Conservation (phyloP, 2,113 vertebrate species). For the Callipepla californica region DNA sequence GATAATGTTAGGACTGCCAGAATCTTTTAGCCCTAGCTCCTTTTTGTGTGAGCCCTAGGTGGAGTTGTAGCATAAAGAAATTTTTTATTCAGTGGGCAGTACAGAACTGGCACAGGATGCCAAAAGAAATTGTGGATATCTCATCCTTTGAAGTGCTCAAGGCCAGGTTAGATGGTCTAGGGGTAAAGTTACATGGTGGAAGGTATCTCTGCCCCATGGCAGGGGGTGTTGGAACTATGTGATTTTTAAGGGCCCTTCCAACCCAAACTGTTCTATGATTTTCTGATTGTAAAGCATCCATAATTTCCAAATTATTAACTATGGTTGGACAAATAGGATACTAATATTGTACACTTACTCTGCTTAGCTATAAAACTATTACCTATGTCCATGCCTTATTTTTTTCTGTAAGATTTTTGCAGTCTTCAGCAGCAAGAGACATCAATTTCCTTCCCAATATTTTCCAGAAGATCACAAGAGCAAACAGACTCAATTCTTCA, state of each 20-base stretch:
- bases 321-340: conserved; percentile 7
- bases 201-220: background rate
- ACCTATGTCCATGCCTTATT: background rate
- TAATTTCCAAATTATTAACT: conserved; percentile 21
- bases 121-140: background rate
- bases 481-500: background rate
- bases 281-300: background rate
- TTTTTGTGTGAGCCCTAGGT: background rate
- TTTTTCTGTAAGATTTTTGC: background rate
- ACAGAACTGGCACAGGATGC: background rate
- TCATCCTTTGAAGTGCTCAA: background rate
- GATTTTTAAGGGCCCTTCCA: background rate
- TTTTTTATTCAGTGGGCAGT: background rate
- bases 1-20: background rate
- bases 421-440: background rate
- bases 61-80: background rate
- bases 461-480: background rate
- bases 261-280: background rate
- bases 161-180: background rate
- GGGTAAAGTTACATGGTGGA: background rate
- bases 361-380: conserved; percentile 35
- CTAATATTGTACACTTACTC: conserved; percentile 31
- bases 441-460: background rate
- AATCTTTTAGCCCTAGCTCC: background rate
- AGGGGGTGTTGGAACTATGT: background rate